Percentiles rank a stretch among this genome's conserved stretches.
phyloP scores from a whole-genome alignment of 2,888 invertebrate genomes.

The Troides helena region DNA sequence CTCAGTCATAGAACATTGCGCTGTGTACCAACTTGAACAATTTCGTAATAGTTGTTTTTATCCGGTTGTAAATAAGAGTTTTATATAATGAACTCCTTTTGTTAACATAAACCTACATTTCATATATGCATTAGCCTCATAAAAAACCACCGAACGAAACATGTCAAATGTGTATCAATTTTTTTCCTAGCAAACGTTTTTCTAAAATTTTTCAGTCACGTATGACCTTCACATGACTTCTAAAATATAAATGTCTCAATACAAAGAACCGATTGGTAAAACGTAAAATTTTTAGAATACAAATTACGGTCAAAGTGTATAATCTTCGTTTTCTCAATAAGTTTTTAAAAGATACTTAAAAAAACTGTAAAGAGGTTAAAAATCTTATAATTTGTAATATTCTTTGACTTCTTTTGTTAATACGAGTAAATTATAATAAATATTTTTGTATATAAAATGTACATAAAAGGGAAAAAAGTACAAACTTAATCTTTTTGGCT shows the following conservation, averaged over 20 bases:
- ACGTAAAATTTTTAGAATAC: not conserved
- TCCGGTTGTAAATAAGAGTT: slow-evolving; percentile 2
- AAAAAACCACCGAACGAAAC: not conserved
- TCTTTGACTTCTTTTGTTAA: no score
- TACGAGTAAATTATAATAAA: no score
- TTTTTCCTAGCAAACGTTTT: slow-evolving; percentile 8
- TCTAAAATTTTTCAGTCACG: slow-evolving; percentile 2
- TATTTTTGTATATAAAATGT: no score
- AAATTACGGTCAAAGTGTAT: not conserved
- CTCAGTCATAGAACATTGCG: slow-evolving; percentile 18
- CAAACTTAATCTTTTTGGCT: no score
- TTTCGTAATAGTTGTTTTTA: slow-evolving; percentile 26
- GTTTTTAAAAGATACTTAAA: not conserved
- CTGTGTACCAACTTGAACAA: slow-evolving; percentile 27
- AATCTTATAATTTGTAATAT: no score
- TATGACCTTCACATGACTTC: slow-evolving; percentile 11
- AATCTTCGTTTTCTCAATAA: not conserved
- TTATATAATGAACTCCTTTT: not conserved
- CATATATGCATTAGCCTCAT: not conserved
- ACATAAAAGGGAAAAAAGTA: no score
- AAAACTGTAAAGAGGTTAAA: no score
- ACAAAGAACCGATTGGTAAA: not conserved
- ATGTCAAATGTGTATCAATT: not conserved
- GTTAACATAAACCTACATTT: slow-evolving; percentile 9
- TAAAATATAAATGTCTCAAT: not conserved